Evolutionary conservation across 2,113 vertebrate genomes (phyloP).

Genomic region (Vanacampus margaritifer): DNA sequence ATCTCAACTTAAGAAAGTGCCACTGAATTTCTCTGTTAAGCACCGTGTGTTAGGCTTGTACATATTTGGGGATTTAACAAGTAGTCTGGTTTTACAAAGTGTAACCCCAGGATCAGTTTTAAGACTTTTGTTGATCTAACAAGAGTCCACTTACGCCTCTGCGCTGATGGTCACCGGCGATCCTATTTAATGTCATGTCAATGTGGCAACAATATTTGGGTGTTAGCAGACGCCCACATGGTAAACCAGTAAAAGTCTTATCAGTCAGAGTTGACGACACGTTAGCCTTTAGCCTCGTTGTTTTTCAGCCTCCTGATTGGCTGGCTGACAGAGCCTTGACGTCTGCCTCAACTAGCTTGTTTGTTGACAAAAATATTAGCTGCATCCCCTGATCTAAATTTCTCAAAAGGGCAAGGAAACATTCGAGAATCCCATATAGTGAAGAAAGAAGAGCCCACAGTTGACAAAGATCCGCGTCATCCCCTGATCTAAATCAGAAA

Average conservation of each 20-base stretch:
- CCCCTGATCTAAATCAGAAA: no score
- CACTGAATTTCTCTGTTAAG: constrained; percentile 48
- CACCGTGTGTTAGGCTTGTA: constrained; percentile 30
- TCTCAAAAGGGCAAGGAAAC: no score
- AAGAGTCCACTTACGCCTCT: constrained; percentile 26
- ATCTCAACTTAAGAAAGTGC: constrained; percentile 41
- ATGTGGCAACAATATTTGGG: constrained; percentile 1
- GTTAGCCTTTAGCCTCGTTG: constrained; percentile 1
- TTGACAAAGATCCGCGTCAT: no score
- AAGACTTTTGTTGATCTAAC: constrained; percentile 53
- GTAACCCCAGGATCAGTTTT: constrained; percentile 44
- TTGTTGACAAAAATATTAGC: not conserved
- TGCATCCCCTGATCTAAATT: no score
- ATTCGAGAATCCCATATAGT: no score
- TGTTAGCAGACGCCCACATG: constrained; percentile 3
- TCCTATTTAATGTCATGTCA: not conserved
- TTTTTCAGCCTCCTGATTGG: constrained; percentile 45
- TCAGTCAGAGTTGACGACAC: not conserved
- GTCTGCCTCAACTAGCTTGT: constrained; percentile 41
- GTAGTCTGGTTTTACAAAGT: constrained; percentile 46
- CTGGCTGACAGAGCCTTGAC: constrained; percentile 6
- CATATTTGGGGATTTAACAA: constrained; percentile 47
- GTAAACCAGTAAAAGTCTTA: constrained; percentile 9
- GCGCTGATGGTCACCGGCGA: not conserved
- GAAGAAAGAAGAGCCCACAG: no score